Evolutionary conservation across 1,140 invertebrate genomes (phyloP), one percentile per base, ranked within the genome.

Genomic region (Charaxes varanes): DNA sequence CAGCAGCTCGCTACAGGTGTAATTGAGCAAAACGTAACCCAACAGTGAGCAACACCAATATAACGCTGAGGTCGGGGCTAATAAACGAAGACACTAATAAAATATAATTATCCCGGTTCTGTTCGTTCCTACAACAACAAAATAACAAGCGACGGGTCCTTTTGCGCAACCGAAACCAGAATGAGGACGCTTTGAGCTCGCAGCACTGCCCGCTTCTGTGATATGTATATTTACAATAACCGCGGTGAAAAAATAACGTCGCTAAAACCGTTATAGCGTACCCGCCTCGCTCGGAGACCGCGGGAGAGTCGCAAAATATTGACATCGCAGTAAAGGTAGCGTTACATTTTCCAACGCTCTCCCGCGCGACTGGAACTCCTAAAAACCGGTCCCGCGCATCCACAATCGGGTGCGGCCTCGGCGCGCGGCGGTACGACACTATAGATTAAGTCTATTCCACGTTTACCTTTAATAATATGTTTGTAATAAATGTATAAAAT

Each of bases 401-500:
- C n/a, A n/a, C n/a, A n/a, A n/a, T n/a, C n/a, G n/a, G n/a, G n/a
- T n/a, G n/a, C n/a, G n/a, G n/a, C n/a, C 65, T 59, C 57, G 68
- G 55, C 61, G 65, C 49, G 54, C 66, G 60, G 64, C 60, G 62
- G 51, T 63, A 63, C 65, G 44, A 68, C 52, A 74, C 68, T 81
- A 78, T 56, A 76, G 62, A 65, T 78, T 79, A 78, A 74, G 63
- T 63, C 72, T 82, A 82, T 76, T 82, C 71, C 78, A 77, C 68
- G 77, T 65, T 77, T 77, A 77, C 58, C 52, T 76, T 72, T 80
- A 80, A 80, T 83, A 83, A 80, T 83, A 79, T 79, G 73, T 80
- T 69, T 79, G 72, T 79, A 83, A 83, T 83, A 83, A 83, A 79
- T 83, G 79, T 83, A 83, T 83, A 83, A 83, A 83, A 83, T 83